phyloP scores from a whole-genome alignment of 2,888 invertebrate genomes.

The Drosophila setosimentum region DNA sequence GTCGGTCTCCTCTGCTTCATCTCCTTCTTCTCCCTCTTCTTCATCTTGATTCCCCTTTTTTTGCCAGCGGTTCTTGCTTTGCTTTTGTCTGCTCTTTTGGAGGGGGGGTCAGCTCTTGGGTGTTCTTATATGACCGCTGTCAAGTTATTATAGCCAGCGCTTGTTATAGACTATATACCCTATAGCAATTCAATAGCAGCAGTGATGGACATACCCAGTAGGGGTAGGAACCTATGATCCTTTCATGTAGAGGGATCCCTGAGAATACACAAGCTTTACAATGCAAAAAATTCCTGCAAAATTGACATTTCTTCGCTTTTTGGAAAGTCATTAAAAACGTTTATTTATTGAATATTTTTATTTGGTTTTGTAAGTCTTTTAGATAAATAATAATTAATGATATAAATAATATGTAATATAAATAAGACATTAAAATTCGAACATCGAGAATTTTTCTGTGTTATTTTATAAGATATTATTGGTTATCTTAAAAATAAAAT shows the following conservation, averaged over 20 bases:
- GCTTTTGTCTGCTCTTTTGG: constrained; percentile 68
- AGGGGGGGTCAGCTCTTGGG: constrained; percentile 55
- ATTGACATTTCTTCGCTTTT: not conserved
- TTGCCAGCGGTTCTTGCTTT: constrained; percentile 77
- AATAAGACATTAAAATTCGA: not conserved
- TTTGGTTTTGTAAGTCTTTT: not conserved
- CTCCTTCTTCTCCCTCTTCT: not conserved
- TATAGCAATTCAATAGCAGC: not conserved
- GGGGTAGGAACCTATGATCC: not conserved
- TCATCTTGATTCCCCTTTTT: constrained; percentile 52
- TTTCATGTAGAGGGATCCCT: not conserved
- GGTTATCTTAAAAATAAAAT: too few relatives aligned
- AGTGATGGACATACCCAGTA: not conserved
- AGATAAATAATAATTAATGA: not conserved
- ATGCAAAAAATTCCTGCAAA: too few relatives aligned
- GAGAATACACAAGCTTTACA: not conserved
- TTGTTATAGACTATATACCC: constrained; percentile 47
- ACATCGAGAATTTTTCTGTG: not conserved
- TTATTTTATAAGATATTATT: too few relatives aligned
- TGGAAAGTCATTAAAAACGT: not conserved
- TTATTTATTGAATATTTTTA: not conserved
- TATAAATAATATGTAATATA: not conserved
- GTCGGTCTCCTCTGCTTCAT: constrained; percentile 25
- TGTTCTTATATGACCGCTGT: constrained; percentile 77
- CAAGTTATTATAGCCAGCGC: constrained; percentile 58